A percentile compares a stretch with the other conserved stretches of the same genome.
Evolutionary conservation across 2,888 invertebrate genomes (phyloP).

Genomic region (Agrochola litura): DNA sequence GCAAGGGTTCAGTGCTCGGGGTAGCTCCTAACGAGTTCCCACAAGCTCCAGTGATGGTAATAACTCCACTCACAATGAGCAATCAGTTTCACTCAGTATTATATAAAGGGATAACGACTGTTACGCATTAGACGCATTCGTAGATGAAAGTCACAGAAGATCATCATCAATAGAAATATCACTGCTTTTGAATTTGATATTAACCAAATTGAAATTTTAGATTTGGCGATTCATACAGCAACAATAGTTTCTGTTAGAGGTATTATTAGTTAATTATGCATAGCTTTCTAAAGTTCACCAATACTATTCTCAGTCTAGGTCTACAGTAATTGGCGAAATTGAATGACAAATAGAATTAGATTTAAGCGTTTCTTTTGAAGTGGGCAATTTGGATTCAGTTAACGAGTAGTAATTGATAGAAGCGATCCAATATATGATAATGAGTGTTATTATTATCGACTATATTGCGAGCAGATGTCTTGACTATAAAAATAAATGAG

Average conservation of each 20-base stretch:
- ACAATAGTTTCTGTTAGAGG: conserved; percentile 27
- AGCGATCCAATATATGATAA: conserved; percentile 66
- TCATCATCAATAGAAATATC: conserved; percentile 16
- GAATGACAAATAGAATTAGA: conserved; percentile 53
- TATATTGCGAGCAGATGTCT: conserved; percentile 67
- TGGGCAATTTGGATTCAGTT: conserved; percentile 70
- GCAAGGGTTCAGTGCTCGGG: conserved; percentile 83
- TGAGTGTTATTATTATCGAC: conserved; percentile 71
- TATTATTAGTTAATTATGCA: conserved; percentile 35
- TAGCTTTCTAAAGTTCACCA: conserved; percentile 55
- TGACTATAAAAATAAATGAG: conserved; percentile 56
- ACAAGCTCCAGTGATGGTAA: conserved; percentile 78
- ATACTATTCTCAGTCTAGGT: conserved; percentile 17
- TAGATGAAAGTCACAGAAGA: conserved; percentile 23
- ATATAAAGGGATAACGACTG: conserved; percentile 46
- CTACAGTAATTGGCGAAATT: conserved; percentile 51
- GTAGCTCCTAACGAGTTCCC: conserved; percentile 78
- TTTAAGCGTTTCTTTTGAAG: conserved; percentile 56
- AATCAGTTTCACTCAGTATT: conserved; percentile 72
- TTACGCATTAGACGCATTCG: conserved; percentile 37
- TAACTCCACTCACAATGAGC: conserved; percentile 79
- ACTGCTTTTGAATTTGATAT: conserved; percentile 33
- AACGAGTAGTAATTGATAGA: conserved; percentile 73
- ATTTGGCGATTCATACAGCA: conserved; percentile 28
- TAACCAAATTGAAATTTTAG: conserved; percentile 5